Percentiles rank a stretch among this genome's conserved stretches.
Conservation (phyloP, 2,113 vertebrate genomes). For the Acinonyx jubatus region DNA sequence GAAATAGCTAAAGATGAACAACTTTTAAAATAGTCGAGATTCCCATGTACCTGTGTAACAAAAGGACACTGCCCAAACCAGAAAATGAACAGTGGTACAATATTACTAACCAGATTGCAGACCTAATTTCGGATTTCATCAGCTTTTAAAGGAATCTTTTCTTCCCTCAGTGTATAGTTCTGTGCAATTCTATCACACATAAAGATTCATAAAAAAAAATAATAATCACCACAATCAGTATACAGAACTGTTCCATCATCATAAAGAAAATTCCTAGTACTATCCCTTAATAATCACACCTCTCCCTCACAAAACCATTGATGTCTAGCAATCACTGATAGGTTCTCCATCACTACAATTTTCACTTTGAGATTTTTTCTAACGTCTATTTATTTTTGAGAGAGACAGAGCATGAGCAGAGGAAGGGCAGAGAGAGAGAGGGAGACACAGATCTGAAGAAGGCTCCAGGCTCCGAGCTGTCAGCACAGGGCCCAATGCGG, state of each 20-base stretch:
- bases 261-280: neutral
- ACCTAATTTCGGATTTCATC: neutral
- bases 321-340: rapidly evolving
- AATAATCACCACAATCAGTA: neutral
- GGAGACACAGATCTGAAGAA: too few species aligned
- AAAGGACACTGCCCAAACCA: neutral
- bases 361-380: neutral
- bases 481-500: too few species aligned
- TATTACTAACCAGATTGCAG: neutral
- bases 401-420: too few species aligned
- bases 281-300: neutral
- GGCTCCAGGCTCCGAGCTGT: too few species aligned
- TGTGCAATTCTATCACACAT: neutral
- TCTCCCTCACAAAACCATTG: neutral
- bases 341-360: neutral
- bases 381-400: too few species aligned
- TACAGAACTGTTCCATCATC: neutral
- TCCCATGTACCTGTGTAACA: neutral
- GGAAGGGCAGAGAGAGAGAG: too few species aligned
- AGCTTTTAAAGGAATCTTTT: neutral
- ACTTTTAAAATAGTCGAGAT: neutral
- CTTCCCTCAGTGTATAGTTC: neutral
- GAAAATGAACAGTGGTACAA: neutral
- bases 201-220: rapidly evolving
- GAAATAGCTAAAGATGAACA: neutral